phyloP scores from a whole-genome alignment of 2,113 vertebrate genomes.

The Rhinogobius similis region DNA sequence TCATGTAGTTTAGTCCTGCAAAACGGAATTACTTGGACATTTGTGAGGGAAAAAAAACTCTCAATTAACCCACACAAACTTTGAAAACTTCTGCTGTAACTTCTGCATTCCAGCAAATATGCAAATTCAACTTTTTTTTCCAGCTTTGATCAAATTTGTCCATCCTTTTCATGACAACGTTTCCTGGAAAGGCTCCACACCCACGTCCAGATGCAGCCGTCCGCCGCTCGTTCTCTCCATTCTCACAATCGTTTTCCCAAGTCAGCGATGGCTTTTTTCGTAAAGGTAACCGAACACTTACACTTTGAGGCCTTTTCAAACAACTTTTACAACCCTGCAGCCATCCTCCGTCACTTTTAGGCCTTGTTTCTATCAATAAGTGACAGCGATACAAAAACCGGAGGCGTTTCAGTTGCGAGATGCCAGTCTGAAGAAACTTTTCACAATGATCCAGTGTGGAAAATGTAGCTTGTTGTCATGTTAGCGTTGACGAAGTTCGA shows the following conservation, averaged over 20 bases:
- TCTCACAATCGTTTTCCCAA: not conserved
- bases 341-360: not conserved
- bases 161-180: not conserved
- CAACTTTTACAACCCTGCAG: not conserved
- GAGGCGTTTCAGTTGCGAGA: slow-evolving; percentile 3
- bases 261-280: not conserved
- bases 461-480: slow-evolving; percentile 4
- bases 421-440: not conserved
- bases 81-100: not conserved
- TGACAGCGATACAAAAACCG: not conserved
- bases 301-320: not conserved
- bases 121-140: not conserved
- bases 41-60: not conserved
- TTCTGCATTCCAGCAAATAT: not conserved
- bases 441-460: slow-evolving; percentile 16
- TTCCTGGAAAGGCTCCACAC: not conserved
- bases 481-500: slow-evolving; percentile 5
- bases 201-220: not conserved
- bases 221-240: not conserved
- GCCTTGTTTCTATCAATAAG: not conserved
- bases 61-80: not conserved
- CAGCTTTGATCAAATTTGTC: slow-evolving; percentile 1
- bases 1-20: too few relatives aligned
- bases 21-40: too few relatives aligned
- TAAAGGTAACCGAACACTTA: not conserved